Evolutionary conservation across 2,888 invertebrate genomes (phyloP), one percentile per base, ranked within the genome.

Genomic region (Prosapia bicincta): DNA sequence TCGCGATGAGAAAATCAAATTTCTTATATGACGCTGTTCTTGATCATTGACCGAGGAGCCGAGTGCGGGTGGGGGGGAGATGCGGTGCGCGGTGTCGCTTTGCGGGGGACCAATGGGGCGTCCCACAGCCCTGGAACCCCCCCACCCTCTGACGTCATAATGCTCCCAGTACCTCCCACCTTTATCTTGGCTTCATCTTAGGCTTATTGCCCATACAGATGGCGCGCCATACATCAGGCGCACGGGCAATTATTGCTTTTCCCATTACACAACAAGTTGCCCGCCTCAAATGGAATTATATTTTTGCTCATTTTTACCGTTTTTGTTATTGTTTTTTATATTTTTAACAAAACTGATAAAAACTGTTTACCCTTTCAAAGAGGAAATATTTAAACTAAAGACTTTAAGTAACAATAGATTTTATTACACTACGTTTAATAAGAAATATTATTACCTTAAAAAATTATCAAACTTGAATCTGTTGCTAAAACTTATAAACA

Each of bases 21-120:
- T 73, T 78, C 76, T 76, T 32, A 24, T 69, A 25, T 73, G 71
- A 43, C 54, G 54, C 73, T 69, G 71, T 71, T 43, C 32, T 43
- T 67, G 69, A 68, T 66, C 67, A 24, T 28, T 43, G 69, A 71
- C 25, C 73, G 66, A 71, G 76, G 71, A 72, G 76, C 76, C 66
- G 65, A 68, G 78, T 75, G 76, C 74, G 72, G 69, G 78, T 70
- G 68, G 79, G 78, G 78, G 79, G 78, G 79, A 78, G 79, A 79
- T 79, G 79, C 76, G 77, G 79, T 76, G 80, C 79, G 79, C 79
- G 79, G 79, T 78, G 76, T 76, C 75, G 79, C 77, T 78, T 79
- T 78, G 76, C 77, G n/a, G 77, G 77, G 65, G 71, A 32, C 72
- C 78, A 74, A 78, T 76, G 76, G 74, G 68, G 75, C 70, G 75